A percentile compares a stretch with the other conserved stretches of the same genome.
Conservation (phyloP, 2,797 vertebrate genomes). For the Periophthalmus magnuspinnatus region DNA sequence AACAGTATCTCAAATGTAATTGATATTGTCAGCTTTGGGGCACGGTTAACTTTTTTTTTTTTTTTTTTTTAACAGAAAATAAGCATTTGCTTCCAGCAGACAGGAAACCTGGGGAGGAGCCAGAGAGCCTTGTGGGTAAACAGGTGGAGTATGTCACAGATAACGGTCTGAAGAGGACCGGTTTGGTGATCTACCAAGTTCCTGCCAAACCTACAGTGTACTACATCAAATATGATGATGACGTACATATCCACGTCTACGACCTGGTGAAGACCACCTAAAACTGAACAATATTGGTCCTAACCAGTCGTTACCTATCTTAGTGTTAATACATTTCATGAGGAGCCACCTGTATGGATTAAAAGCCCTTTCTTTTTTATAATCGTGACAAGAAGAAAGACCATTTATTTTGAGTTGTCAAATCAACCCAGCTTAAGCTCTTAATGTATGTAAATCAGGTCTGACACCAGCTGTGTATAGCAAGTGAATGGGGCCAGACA, state of each 20-base stretch:
- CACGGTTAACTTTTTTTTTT: not conserved
- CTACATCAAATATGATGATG: constrained; percentile 86
- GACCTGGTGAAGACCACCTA: constrained; percentile 86
- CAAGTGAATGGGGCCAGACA: constrained; percentile 40
- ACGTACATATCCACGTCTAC: constrained; percentile 85
- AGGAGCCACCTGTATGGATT: constrained; percentile 28
- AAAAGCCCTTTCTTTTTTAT: constrained; percentile 11
- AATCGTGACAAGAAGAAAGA: constrained; percentile 20
- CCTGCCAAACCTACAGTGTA: constrained; percentile 85
- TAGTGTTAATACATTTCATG: constrained; percentile 60
- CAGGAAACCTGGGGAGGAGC: constrained; percentile 83
- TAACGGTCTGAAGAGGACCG: constrained; percentile 83
- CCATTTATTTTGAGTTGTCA: constrained; percentile 28
- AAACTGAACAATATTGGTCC: constrained; percentile 55
- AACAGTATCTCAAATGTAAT: not conserved
- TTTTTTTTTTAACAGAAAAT: constrained; percentile 70
- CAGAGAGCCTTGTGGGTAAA: constrained; percentile 86
- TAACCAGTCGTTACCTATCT: constrained; percentile 53
- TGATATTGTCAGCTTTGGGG: not conserved
- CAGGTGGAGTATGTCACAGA: constrained; percentile 86
- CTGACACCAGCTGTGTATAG: constrained; percentile 38
- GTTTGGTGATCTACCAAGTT: constrained; percentile 85
- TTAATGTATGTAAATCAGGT: constrained; percentile 59
- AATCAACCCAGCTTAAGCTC: constrained; percentile 30
- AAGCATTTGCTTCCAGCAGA: constrained; percentile 84